These are phyloP conservation scores for Pseudoips prasinana DNA, from an alignment of 2,888 invertebrate species.

Conservation along the genomic window DNA sequence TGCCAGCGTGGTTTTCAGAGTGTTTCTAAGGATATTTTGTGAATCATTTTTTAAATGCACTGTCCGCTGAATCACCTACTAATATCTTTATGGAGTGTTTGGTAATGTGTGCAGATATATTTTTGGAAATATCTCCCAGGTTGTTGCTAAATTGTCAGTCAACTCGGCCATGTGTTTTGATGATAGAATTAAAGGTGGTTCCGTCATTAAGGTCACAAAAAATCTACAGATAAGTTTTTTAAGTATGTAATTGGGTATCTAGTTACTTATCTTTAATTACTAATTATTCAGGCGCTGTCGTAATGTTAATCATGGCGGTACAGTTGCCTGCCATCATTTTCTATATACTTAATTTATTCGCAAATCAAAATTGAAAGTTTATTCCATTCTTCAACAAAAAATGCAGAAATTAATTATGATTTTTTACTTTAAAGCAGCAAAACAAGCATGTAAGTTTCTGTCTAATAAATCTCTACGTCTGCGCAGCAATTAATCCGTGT, in stretches of 20 bases:
- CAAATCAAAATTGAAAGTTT: constrained; percentile 14
- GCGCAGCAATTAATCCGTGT: constrained; percentile 35
- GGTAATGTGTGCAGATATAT: constrained; percentile 42
- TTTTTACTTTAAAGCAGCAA: constrained; percentile 20
- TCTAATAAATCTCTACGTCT: constrained; percentile 30
- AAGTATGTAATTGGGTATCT: too few species aligned
- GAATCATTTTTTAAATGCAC: constrained; percentile 39
- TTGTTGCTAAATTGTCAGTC: constrained; percentile 44
- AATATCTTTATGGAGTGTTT: constrained; percentile 8
- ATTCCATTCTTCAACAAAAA: constrained; percentile 10
- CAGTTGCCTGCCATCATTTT: constrained; percentile 12
- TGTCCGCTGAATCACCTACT: too few species aligned
- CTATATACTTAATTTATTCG: constrained; percentile 15
- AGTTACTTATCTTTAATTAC: too few species aligned
- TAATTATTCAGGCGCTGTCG: too few species aligned
- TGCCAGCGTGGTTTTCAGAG: constrained; percentile 19
- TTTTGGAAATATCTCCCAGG: constrained; percentile 68
- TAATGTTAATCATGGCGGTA: too few species aligned
- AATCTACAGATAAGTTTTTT: background rate
- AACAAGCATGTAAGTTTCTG: constrained; percentile 27
- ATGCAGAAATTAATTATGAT: constrained; percentile 20
- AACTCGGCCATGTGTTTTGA: constrained; percentile 32
- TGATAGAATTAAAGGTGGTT: constrained; percentile 30
- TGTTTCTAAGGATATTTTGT: constrained; percentile 23
- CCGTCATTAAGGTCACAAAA: constrained; percentile 15